Conservation (phyloP, 2,113 vertebrate genomes). For the Leucopsar rothschildi region DNA sequence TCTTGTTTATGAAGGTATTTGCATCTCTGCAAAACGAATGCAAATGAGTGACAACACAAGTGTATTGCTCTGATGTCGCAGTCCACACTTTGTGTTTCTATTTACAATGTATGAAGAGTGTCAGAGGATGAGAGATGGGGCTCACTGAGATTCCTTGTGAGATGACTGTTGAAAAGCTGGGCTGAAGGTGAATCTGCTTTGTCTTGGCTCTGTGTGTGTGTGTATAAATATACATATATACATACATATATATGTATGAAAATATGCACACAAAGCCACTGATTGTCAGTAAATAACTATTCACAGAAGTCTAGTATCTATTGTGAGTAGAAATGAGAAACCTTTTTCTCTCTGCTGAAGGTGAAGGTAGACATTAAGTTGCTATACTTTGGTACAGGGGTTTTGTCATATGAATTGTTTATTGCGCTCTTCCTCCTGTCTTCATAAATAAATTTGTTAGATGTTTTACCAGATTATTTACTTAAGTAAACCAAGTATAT, state of each 20-base stretch:
- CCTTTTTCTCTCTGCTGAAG: not conserved
- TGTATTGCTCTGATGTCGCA: not conserved
- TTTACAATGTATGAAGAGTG: not conserved
- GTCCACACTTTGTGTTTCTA: not conserved
- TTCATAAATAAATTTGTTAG: not conserved
- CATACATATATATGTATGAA: not conserved
- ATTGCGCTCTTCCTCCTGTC: not conserved
- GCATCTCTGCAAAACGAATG: not conserved
- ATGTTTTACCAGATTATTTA: not conserved
- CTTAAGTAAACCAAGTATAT: not conserved
- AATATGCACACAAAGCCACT: not conserved
- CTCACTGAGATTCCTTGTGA: not conserved
- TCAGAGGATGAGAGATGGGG: not conserved
- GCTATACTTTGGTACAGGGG: not conserved
- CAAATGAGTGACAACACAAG: too few relatives aligned
- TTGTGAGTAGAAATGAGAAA: not conserved
- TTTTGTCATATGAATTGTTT: not conserved
- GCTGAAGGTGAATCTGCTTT: not conserved
- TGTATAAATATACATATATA: not conserved
- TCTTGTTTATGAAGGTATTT: not conserved
- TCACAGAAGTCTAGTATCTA: not conserved
- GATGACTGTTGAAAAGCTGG: not conserved
- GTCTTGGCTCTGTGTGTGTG: not conserved
- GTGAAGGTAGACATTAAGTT: not conserved
- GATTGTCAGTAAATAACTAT: not conserved